A percentile compares a stretch with the other conserved stretches of the same genome.
Conservation (phyloP, 1,140 invertebrate genomes). For the Elysia chlorotica region DNA sequence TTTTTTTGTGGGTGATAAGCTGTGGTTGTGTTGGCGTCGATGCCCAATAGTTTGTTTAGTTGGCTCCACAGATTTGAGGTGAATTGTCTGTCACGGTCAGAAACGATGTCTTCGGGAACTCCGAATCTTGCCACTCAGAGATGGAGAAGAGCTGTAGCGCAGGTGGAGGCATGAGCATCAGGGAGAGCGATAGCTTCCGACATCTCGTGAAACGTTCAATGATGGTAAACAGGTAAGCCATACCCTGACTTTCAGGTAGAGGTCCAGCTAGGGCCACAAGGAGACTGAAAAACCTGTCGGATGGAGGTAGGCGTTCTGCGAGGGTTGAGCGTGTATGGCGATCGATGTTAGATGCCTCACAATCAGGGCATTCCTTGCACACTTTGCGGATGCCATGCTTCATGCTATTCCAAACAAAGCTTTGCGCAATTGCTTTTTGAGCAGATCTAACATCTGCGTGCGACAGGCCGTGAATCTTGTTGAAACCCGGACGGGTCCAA, state of each 20-base stretch:
- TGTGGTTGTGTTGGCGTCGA: background rate
- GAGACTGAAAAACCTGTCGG: conserved; percentile 52
- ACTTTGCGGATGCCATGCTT: conserved; percentile 3
- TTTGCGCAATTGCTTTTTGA: conserved; percentile 4
- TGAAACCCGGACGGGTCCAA: background rate
- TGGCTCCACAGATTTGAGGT: conserved; percentile 19
- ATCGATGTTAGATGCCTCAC: conserved; percentile 1
- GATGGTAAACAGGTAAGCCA: conserved; percentile 57
- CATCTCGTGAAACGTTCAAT: conserved; percentile 42
- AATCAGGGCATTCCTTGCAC: conserved; percentile 1
- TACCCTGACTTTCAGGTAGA: conserved; percentile 51
- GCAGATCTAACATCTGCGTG: background rate
- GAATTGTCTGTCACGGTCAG: conserved; percentile 64
- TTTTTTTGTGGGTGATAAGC: conserved; percentile 18
- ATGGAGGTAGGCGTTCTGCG: background rate
- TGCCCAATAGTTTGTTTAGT: conserved; percentile 5
- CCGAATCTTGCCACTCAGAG: conserved; percentile 58
- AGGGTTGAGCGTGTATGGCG: conserved; percentile 8
- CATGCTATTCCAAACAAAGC: conserved; percentile 15
- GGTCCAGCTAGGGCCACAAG: conserved; percentile 66
- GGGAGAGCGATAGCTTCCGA: conserved; percentile 61
- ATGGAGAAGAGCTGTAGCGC: conserved; percentile 35
- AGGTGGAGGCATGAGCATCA: conserved; percentile 56
- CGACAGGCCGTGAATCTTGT: conserved; percentile 13
- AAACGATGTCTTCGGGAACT: conserved; percentile 39